Percentiles rank a stretch among this genome's conserved stretches.
These are phyloP conservation scores for Sphaerophoria rueppellii DNA, from an alignment of 2,888 invertebrate species.

Conservation along the genomic window DNA sequence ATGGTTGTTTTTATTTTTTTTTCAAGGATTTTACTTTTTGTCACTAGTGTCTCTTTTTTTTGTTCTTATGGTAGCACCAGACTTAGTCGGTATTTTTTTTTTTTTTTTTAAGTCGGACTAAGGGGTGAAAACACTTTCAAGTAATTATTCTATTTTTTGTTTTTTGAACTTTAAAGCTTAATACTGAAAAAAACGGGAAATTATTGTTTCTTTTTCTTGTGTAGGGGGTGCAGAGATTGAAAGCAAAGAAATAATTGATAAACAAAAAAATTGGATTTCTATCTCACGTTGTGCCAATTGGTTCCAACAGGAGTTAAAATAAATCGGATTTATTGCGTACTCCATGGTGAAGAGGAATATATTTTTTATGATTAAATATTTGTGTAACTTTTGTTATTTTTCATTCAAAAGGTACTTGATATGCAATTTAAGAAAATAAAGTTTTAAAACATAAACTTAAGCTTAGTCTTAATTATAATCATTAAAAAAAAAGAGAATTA, in stretches of 20 bases:
- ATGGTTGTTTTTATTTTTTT: constrained; percentile 71
- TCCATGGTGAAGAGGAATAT: constrained; percentile 67
- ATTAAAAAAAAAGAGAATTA: constrained; percentile 24
- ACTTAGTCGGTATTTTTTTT: constrained; percentile 69
- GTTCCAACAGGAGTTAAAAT: constrained; percentile 76
- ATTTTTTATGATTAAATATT: constrained; percentile 31
- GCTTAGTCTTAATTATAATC: constrained; percentile 42
- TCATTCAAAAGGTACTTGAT: constrained; percentile 23
- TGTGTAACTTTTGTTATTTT: constrained; percentile 44
- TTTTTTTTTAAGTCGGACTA: constrained; percentile 45
- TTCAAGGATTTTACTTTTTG: constrained; percentile 76
- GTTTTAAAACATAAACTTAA: constrained; percentile 36
- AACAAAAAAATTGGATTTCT: constrained; percentile 22
- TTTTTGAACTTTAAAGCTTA: constrained; percentile 60
- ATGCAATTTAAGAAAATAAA: constrained; percentile 45
- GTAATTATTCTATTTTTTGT: constrained; percentile 34
- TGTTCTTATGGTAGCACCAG: constrained; percentile 69
- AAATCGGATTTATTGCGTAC: constrained; percentile 77
- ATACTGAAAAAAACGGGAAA: constrained; percentile 62
- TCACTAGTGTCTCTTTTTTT: constrained; percentile 83
- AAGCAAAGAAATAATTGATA: constrained; percentile 31
- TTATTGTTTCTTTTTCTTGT: constrained; percentile 26
- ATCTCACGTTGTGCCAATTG: constrained; percentile 76
- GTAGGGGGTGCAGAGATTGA: constrained; percentile 19
- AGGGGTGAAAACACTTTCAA: constrained; percentile 46